phyloP scores from a whole-genome alignment of 2,797 vertebrate genomes.

The Todus mexicanus region DNA sequence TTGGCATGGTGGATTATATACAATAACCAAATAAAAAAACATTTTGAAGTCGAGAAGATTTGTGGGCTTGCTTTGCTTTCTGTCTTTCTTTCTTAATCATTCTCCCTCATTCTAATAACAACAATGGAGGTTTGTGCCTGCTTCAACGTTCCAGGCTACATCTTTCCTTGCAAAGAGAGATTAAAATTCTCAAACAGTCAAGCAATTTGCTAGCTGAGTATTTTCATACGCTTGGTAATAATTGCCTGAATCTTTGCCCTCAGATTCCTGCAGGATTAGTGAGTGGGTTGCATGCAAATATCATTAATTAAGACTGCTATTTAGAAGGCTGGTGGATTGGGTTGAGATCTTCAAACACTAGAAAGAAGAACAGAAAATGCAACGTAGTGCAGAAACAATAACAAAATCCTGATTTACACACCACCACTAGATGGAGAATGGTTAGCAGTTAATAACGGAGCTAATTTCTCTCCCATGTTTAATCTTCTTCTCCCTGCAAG shows the following conservation, averaged over 20 bases:
- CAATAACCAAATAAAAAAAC: background rate
- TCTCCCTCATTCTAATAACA: background rate
- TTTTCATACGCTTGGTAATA: constrained; percentile 28
- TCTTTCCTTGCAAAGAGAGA: background rate
- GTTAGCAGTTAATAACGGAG: background rate
- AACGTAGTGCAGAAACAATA: background rate
- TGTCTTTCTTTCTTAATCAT: background rate
- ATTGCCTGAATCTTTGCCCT: constrained; percentile 33
- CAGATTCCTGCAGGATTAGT: background rate
- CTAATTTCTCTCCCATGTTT: background rate
- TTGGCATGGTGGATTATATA: background rate
- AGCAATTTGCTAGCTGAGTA: constrained; percentile 38
- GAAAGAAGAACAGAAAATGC: background rate
- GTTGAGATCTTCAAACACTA: background rate
- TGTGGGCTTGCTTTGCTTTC: background rate
- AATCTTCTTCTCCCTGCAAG: background rate
- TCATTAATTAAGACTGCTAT: background rate
- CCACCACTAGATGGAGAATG: background rate
- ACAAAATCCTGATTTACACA: background rate
- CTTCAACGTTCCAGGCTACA: background rate
- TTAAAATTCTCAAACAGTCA: constrained; percentile 24
- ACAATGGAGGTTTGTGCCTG: background rate
- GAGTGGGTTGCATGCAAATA: constrained; percentile 1
- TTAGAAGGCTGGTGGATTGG: background rate
- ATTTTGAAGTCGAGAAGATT: background rate